Conservation (phyloP, 2,888 invertebrate genomes). For the Auanema sp. region DNA sequence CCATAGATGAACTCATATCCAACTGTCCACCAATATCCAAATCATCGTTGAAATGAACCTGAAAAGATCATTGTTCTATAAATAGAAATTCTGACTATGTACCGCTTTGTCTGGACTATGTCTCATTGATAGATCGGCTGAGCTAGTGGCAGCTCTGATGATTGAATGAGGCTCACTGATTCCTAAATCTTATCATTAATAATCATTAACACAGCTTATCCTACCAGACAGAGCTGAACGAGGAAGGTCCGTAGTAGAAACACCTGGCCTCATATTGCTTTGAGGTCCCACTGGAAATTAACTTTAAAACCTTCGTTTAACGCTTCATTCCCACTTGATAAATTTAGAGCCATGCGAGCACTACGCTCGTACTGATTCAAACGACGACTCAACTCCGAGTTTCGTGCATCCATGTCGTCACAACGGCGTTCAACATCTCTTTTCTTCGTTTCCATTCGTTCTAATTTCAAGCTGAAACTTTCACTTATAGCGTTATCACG, state of each 20-base stretch:
- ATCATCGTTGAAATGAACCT: conserved; percentile 24
- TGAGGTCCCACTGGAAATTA: conserved; percentile 11
- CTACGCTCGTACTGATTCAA: conserved; percentile 21
- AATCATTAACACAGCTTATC: too few species aligned
- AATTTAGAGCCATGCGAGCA: conserved; percentile 17
- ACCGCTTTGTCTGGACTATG: conserved; percentile 14
- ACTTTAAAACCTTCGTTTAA: not conserved
- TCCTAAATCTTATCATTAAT: not conserved
- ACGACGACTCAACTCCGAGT: conserved; percentile 14
- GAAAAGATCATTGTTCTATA: not conserved
- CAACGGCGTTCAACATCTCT: conserved; percentile 13
- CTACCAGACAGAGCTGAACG: conserved; percentile 11
- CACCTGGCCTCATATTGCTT: conserved; percentile 13
- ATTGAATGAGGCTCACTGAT: conserved; percentile 4
- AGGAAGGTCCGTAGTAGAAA: conserved; percentile 13
- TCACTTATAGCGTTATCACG: too few species aligned
- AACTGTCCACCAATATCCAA: conserved; percentile 2
- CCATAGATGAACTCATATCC: conserved; percentile 38
- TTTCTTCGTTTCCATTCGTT: conserved; percentile 24
- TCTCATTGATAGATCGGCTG: conserved; percentile 3
- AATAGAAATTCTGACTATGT: not conserved
- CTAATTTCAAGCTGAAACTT: conserved; percentile 27
- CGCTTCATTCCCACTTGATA: conserved; percentile 18
- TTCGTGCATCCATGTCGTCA: conserved; percentile 19
- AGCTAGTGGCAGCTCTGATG: conserved; percentile 9